phyloP scores from a whole-genome alignment of 2,113 vertebrate species.

The Illadopsis cleaveri region DNA sequence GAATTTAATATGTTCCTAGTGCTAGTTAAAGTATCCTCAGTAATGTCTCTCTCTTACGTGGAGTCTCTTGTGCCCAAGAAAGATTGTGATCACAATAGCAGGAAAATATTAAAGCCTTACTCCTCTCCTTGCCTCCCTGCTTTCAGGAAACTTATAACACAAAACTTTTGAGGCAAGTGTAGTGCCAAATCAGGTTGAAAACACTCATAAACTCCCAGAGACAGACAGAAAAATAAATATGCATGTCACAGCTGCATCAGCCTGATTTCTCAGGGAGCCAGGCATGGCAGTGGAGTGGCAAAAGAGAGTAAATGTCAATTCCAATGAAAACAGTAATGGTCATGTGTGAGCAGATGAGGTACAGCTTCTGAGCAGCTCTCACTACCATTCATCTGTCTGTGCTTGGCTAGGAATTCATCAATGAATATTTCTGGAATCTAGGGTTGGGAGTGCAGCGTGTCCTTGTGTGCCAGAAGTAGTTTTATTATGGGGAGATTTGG shows the following conservation, averaged over 20 bases:
- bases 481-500: not conserved
- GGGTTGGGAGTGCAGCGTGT: not conserved
- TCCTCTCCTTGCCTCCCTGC: not conserved
- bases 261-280: not conserved
- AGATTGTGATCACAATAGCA: not conserved
- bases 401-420: not conserved
- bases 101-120: not conserved
- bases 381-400: not conserved
- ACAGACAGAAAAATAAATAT: not conserved
- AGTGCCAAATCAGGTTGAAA: not conserved
- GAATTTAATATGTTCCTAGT: slow-evolving; percentile 48
- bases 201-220: not conserved
- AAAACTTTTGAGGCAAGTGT: not conserved
- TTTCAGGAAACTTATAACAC: not conserved
- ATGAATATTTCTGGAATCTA: not conserved
- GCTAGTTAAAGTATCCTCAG: slow-evolving; percentile 12
- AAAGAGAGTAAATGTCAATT: not conserved
- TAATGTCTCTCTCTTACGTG: not conserved
- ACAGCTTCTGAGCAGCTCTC: not conserved
- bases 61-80: slow-evolving; percentile 8
- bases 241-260: not conserved
- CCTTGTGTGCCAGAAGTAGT: not conserved
- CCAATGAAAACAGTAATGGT: not conserved
- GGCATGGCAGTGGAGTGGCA: not conserved
- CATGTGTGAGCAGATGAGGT: not conserved